These are phyloP conservation scores for Lapara coniferarum DNA, from an alignment of 2,888 invertebrate genomes.

Conservation along the genomic window DNA sequence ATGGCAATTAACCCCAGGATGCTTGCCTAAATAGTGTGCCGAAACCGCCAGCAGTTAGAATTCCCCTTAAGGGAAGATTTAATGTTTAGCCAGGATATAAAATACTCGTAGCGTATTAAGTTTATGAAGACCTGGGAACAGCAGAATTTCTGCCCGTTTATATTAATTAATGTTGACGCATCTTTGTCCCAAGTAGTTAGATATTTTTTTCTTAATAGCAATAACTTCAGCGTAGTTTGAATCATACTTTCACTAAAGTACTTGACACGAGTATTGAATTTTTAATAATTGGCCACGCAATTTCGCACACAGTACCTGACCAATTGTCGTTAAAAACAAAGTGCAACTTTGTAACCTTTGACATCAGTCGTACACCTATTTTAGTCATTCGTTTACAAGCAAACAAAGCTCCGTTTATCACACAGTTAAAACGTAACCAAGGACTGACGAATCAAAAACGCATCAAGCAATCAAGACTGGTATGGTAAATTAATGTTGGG, in stretches of 20 bases:
- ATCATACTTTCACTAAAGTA: too few relatives aligned
- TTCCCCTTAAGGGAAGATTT: not conserved
- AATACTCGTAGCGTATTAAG: not conserved
- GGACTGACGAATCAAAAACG: constrained; percentile 63
- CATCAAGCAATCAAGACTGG: constrained; percentile 61
- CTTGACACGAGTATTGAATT: too few relatives aligned
- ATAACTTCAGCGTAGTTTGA: too few relatives aligned
- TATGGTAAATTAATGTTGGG: constrained; percentile 54
- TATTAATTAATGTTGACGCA: too few relatives aligned
- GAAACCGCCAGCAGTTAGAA: not conserved
- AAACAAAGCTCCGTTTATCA: constrained; percentile 6
- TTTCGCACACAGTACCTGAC: too few relatives aligned
- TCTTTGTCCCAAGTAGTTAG: too few relatives aligned
- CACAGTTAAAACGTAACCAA: constrained; percentile 47
- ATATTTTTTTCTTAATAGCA: too few relatives aligned
- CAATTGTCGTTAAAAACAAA: not conserved
- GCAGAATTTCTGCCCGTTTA: too few relatives aligned
- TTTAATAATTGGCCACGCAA: too few relatives aligned
- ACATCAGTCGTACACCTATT: not conserved
- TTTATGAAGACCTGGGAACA: not conserved
- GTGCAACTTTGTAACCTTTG: not conserved
- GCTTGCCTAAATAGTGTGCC: not conserved
- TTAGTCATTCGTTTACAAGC: not conserved
- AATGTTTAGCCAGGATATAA: not conserved
- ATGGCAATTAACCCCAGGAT: constrained; percentile 6